These are phyloP conservation scores for Phoebastria nigripes DNA, from an alignment of 2,797 vertebrate genomes.

Conservation along the genomic window DNA sequence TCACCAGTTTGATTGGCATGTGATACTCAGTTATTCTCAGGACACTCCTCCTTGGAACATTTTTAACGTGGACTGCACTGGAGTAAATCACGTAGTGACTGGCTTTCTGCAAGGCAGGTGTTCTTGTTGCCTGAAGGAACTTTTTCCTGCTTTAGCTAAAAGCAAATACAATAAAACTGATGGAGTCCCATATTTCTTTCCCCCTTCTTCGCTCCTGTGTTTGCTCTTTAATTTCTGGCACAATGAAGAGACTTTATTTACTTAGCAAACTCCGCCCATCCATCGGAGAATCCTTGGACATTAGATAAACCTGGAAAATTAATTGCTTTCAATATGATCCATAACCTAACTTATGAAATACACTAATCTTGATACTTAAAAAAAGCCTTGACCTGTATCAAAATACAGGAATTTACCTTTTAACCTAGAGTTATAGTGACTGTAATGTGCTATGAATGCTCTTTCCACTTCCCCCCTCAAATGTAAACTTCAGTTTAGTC, in stretches of 20 bases:
- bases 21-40: background rate
- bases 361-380: background rate
- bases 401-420: background rate
- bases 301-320: background rate
- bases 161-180: background rate
- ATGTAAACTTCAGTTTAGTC: background rate
- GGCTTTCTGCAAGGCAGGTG: background rate
- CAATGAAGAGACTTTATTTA: background rate
- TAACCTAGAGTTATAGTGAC: background rate
- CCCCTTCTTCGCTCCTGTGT: background rate
- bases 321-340: background rate
- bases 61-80: background rate
- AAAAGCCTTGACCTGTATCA: background rate
- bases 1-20: background rate
- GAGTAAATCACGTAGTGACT: background rate
- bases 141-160: background rate
- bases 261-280: background rate
- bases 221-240: background rate
- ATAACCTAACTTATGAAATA: background rate
- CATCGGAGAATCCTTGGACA: fast-evolving
- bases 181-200: background rate
- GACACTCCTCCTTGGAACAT: background rate
- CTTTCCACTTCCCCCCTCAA: background rate
- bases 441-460: background rate
- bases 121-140: background rate